Conservation (phyloP, 1,140 invertebrate species). For the Conus ventricosus region DNA sequence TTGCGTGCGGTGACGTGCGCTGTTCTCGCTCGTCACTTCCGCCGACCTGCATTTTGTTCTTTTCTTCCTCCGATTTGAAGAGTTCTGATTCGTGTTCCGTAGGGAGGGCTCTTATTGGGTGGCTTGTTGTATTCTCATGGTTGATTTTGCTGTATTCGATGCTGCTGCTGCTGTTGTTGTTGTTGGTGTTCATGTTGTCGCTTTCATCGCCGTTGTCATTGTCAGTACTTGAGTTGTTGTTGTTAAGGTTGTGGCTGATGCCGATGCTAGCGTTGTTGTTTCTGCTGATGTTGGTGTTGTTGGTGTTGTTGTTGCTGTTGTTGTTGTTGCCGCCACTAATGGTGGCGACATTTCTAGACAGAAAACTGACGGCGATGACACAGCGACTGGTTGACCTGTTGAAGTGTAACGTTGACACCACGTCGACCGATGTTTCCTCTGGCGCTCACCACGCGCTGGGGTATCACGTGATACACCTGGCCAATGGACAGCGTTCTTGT, state of each 20-base stretch:
- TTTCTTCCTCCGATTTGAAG: no score
- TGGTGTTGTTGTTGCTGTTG: background rate
- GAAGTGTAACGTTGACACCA: background rate
- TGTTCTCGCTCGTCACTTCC: no score
- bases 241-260: no score
- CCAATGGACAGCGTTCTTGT: background rate
- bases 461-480: slow-evolving; percentile 26
- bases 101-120: no score
- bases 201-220: background rate
- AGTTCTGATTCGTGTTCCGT: no score
- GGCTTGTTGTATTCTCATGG: no score
- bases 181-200: background rate
- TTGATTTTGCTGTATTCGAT: background rate
- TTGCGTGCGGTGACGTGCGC: no score
- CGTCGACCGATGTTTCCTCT: background rate
- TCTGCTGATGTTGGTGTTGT: background rate
- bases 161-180: background rate
- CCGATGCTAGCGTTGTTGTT: background rate
- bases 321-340: background rate
- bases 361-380: background rate
- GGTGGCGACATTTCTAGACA: background rate
- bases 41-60: no score
- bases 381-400: slow-evolving; percentile 4
- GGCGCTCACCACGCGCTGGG: slow-evolving; percentile 16
- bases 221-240: no score